phyloP scores from a whole-genome alignment of 2,113 vertebrate species.

The Egretta garzetta region DNA sequence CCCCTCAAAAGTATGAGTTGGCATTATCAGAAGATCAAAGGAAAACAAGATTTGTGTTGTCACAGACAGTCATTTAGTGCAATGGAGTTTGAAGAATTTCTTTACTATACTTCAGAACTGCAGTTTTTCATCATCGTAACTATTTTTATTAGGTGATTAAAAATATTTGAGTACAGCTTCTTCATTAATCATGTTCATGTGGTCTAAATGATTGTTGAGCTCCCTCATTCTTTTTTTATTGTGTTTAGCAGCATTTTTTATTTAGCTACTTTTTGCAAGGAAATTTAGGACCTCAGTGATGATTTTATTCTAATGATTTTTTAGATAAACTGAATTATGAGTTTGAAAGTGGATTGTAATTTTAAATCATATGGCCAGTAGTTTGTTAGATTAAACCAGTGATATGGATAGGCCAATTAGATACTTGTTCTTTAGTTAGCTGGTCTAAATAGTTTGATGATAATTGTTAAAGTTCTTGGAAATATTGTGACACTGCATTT shows the following conservation, averaged over 20 bases:
- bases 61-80: neutral
- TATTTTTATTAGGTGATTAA: neutral
- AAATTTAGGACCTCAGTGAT: neutral
- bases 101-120: neutral
- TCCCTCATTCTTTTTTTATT: neutral
- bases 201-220: neutral
- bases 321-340: neutral
- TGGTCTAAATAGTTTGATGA: neutral
- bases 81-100: conserved; percentile 22
- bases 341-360: neutral
- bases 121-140: neutral
- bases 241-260: neutral
- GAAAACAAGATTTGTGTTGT: conserved; percentile 20
- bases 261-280: neutral
- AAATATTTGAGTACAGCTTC: neutral
- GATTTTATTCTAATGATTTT: neutral
- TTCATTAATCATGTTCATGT: neutral
- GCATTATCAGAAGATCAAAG: conserved; percentile 25
- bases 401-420: neutral
- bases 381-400: neutral
- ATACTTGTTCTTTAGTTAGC: neutral
- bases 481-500: neutral
- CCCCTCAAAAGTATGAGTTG: neutral
- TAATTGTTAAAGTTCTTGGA: neutral
- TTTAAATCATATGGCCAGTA: neutral